These are phyloP conservation scores for Coregonus sp. DNA, from an alignment of 2,797 vertebrate species.

Conservation along the genomic window DNA sequence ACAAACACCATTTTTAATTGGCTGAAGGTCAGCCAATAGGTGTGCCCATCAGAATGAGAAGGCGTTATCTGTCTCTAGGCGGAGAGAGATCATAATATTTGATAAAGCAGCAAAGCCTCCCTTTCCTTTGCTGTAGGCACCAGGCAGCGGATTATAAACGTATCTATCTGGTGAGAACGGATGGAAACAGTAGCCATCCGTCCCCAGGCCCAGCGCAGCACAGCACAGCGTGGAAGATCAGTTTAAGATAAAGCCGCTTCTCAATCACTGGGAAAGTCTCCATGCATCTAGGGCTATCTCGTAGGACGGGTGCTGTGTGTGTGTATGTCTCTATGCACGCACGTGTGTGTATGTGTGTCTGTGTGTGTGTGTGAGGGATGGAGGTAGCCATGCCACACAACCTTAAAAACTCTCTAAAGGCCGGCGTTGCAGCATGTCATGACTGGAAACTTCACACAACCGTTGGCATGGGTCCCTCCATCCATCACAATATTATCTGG, in stretches of 20 bases:
- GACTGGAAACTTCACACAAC: constrained; percentile 43
- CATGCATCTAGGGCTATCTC: too few species aligned
- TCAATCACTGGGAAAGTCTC: constrained; percentile 47
- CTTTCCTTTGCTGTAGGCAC: too few species aligned
- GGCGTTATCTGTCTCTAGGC: too few species aligned
- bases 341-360: constrained; percentile 30
- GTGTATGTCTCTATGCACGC: constrained; percentile 21
- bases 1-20: too few species aligned
- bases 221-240: constrained; percentile 41
- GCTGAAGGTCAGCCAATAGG: too few species aligned
- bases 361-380: background rate
- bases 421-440: constrained; percentile 18
- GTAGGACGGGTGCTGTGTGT: constrained; percentile 17
- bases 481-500: constrained; percentile 47
- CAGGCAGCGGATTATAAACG: too few species aligned
- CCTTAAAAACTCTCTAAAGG: constrained; percentile 12
- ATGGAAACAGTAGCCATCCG: too few species aligned
- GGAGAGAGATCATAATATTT: too few species aligned
- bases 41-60: too few species aligned
- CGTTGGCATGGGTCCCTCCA: constrained; percentile 35
- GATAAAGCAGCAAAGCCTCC: too few species aligned
- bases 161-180: too few species aligned
- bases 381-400: background rate
- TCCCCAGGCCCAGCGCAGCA: too few species aligned
- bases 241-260: constrained; percentile 64